A percentile compares a stretch with the other conserved stretches of the same genome.
These are phyloP conservation scores for Halcyon senegalensis DNA, from an alignment of 2,113 vertebrate genomes.

Conservation along the genomic window DNA sequence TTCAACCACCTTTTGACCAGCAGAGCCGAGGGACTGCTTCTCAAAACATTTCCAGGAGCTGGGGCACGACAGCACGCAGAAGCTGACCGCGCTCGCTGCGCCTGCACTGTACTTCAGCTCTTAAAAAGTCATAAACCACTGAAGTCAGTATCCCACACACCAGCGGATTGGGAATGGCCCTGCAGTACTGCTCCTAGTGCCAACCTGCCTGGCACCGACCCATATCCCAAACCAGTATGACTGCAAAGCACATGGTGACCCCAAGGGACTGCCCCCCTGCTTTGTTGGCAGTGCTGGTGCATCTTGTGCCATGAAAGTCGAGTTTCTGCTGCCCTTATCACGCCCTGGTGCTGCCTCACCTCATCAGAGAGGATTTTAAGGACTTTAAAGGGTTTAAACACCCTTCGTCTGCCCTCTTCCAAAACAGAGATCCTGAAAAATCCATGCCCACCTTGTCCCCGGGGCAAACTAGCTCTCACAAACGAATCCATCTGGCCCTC, in stretches of 20 bases:
- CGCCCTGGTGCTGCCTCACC: neutral
- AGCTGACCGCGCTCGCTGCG: neutral
- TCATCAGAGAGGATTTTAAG: neutral
- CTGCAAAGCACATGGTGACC: neutral
- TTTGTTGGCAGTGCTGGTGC: neutral
- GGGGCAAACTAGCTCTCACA: neutral
- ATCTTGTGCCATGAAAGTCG: too few species aligned
- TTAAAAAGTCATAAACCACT: neutral
- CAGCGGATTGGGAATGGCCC: neutral
- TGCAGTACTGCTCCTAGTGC: neutral
- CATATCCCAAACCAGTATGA: neutral
- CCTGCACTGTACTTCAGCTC: neutral
- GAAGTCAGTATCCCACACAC: neutral
- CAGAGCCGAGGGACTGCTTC: conserved; percentile 16
- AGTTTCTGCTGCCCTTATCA: rapidly evolving
- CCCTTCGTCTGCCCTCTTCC: neutral
- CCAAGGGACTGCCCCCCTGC: neutral
- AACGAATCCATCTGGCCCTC: neutral
- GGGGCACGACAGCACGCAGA: conserved; percentile 1
- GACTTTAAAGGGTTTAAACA: neutral
- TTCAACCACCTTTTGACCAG: conserved; percentile 52
- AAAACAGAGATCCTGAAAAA: neutral
- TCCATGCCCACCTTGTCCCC: neutral
- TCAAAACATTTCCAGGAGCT: conserved; percentile 27
- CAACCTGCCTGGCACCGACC: neutral